A percentile compares a stretch with the other conserved stretches of the same genome.
These are phyloP conservation scores for Ylistrum balloti DNA, from an alignment of 1,140 invertebrate genomes.

Conservation along the genomic window DNA sequence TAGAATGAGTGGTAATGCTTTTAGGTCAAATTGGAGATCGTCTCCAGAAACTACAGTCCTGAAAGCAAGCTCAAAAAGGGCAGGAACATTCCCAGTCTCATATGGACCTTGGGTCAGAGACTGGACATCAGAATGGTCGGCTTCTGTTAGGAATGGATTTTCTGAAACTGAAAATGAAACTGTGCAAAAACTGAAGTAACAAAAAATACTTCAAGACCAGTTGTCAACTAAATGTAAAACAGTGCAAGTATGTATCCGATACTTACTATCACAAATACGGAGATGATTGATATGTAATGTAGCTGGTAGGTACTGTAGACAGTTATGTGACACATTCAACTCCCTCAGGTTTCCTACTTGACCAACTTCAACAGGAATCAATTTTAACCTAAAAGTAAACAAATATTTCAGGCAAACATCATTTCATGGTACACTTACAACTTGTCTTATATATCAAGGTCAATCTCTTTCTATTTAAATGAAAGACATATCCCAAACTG, in stretches of 20 bases:
- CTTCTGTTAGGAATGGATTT: conserved; percentile 62
- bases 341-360: conserved; percentile 49
- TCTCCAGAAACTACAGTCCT: conserved; percentile 44
- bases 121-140: neutral
- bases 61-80: conserved; percentile 49
- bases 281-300: conserved; percentile 50
- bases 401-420: neutral
- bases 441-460: too few species aligned
- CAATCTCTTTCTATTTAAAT: too few species aligned
- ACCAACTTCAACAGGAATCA: conserved; percentile 63
- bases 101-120: conserved; percentile 41
- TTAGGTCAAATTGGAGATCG: conserved; percentile 32
- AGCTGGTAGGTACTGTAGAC: conserved; percentile 60
- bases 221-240: neutral
- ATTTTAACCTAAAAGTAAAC: conserved; percentile 56
- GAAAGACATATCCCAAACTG: too few species aligned
- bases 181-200: neutral
- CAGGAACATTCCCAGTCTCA: conserved; percentile 47
- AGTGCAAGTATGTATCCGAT: too few species aligned
- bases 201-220: neutral
- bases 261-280: conserved; percentile 1
- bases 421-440: neutral
- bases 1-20: conserved; percentile 55
- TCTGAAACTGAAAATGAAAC: conserved; percentile 63
- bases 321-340: conserved; percentile 60